phyloP scores from a whole-genome alignment of 2,888 invertebrate species.

The Xanthia icteritia region DNA sequence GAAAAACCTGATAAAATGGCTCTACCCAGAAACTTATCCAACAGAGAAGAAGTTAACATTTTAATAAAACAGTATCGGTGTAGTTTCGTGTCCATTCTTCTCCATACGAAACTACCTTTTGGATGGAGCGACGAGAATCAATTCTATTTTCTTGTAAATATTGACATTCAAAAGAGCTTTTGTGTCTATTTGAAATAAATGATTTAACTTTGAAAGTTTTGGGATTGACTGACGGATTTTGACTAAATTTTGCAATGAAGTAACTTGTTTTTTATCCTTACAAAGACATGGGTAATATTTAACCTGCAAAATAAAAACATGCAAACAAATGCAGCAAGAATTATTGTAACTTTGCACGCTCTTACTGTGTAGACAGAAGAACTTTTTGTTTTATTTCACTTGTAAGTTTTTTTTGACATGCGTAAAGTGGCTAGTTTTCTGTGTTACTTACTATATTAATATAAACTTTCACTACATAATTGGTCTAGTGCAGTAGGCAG shows the following conservation, averaged over 20 bases:
- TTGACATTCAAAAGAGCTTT: too few species aligned
- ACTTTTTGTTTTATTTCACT: background rate
- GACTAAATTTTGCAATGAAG: background rate
- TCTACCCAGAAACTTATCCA: too few species aligned
- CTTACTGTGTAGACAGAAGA: background rate
- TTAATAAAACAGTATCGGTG: too few species aligned
- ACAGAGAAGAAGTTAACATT: too few species aligned
- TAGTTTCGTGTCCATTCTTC: too few species aligned
- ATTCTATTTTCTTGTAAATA: too few species aligned
- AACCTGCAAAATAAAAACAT: background rate
- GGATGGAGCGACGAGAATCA: too few species aligned
- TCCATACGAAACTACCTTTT: too few species aligned
- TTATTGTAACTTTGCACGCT: background rate
- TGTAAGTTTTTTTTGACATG: background rate
- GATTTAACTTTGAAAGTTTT: too few species aligned
- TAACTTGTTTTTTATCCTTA: background rate
- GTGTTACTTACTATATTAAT: conserved; percentile 16
- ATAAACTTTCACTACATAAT: conserved; percentile 61
- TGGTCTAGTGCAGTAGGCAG: conserved; percentile 26
- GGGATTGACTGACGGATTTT: too few species aligned
- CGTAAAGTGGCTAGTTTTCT: background rate
- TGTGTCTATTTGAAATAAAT: too few species aligned
- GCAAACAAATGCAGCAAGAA: background rate
- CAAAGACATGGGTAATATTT: background rate
- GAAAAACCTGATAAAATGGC: background rate